Conservation (phyloP, 2,113 vertebrate species). For the Trematomus loennbergii region DNA sequence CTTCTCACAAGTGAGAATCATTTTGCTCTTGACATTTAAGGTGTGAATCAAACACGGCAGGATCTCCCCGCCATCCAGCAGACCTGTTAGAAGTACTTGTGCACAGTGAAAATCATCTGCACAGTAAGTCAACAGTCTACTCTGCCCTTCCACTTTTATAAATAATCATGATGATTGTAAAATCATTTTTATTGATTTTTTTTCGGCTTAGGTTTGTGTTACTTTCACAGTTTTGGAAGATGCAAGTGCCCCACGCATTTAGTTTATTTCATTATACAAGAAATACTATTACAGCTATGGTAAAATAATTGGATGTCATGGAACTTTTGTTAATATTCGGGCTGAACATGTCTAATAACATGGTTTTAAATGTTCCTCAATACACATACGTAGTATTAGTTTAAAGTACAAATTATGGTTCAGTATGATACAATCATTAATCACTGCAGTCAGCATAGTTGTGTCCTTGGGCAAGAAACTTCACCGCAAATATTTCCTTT, state of each 20-base stretch:
- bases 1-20: not conserved
- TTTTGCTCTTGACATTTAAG: not conserved
- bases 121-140: not conserved
- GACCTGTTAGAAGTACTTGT: not conserved
- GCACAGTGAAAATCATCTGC: not conserved
- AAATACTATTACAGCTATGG: not conserved
- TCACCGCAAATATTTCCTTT: no score
- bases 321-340: not conserved
- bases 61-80: not conserved
- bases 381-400: not conserved
- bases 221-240: not conserved
- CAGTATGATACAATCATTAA: no score
- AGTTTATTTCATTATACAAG: not conserved
- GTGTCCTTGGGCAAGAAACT: no score
- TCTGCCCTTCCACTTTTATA: not conserved
- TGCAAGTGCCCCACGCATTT: not conserved
- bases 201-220: not conserved
- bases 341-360: not conserved
- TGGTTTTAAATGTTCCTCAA: not conserved
- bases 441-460: no score
- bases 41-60: conserved; percentile 10
- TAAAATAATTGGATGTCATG: not conserved
- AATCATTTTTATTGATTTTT: not conserved
- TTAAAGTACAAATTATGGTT: not conserved
- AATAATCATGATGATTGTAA: not conserved